A percentile compares a stretch with the other conserved stretches of the same genome.
These are phyloP conservation scores for Conus ventricosus DNA, from an alignment of 1,140 invertebrate species.

Conservation along the genomic window DNA sequence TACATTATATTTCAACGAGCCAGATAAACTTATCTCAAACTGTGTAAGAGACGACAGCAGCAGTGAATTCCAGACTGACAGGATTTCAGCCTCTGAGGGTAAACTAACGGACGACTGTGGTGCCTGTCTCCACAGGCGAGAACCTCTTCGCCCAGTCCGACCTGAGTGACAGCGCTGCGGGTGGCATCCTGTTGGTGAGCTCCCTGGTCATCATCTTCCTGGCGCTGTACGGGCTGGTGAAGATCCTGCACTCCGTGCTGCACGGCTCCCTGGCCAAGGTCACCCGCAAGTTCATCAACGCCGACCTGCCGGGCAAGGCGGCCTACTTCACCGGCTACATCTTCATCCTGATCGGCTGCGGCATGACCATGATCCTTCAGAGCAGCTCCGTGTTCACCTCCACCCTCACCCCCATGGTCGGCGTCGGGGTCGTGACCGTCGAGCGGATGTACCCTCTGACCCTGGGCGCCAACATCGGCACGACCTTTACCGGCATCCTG, in stretches of 20 bases:
- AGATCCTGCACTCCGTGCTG: conserved; percentile 76
- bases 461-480: conserved; percentile 81
- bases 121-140: conserved; percentile 37
- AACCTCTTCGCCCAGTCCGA: conserved; percentile 49
- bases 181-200: conserved; percentile 74
- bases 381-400: conserved; percentile 82
- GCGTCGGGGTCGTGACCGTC: conserved; percentile 79
- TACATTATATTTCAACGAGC: too few species aligned
- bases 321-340: conserved; percentile 77
- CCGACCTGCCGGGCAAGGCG: conserved; percentile 75
- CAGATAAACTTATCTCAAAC: too few species aligned
- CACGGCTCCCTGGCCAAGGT: conserved; percentile 70
- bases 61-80: too few species aligned
- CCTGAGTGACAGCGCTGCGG: conserved; percentile 73
- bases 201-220: conserved; percentile 76
- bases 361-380: conserved; percentile 80
- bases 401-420: conserved; percentile 80
- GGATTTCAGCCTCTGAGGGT: too few species aligned
- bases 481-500: conserved; percentile 79
- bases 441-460: conserved; percentile 80
- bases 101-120: too few species aligned
- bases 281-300: conserved; percentile 77
- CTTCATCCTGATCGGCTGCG: conserved; percentile 77
- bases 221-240: conserved; percentile 79
- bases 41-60: too few species aligned